phyloP scores from a whole-genome alignment of 2,113 vertebrate species.

The Mastomys natalensis region DNA sequence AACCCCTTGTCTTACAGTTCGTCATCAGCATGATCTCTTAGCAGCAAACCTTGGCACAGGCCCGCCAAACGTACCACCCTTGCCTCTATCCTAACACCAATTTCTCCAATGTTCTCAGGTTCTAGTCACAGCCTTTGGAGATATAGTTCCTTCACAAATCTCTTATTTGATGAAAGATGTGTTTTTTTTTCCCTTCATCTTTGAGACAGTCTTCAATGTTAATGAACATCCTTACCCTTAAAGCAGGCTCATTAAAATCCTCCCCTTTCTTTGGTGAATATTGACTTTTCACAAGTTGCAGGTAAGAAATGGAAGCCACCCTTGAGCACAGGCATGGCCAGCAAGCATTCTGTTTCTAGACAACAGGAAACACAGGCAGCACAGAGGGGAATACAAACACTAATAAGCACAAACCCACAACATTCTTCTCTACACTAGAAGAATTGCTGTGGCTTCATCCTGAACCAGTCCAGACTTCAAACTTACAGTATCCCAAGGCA shows the following conservation, averaged over 20 bases:
- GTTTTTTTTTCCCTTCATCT: background rate
- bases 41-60: background rate
- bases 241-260: background rate
- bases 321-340: background rate
- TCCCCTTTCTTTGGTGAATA: background rate
- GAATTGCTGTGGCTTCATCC: background rate
- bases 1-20: background rate
- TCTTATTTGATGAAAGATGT: background rate
- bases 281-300: background rate
- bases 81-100: background rate
- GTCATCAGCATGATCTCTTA: background rate
- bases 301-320: background rate
- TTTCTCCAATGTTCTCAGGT: background rate
- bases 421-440: background rate
- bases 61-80: background rate
- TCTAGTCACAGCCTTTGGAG: background rate
- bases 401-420: rapidly evolving
- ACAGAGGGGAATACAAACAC: background rate
- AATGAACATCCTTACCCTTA: background rate
- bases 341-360: background rate
- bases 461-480: background rate
- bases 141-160: background rate
- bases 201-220: background rate
- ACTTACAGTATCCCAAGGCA: background rate
- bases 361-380: background rate